Conservation (phyloP, 2,888 invertebrate genomes). For the Caradrina clavipalpis region DNA sequence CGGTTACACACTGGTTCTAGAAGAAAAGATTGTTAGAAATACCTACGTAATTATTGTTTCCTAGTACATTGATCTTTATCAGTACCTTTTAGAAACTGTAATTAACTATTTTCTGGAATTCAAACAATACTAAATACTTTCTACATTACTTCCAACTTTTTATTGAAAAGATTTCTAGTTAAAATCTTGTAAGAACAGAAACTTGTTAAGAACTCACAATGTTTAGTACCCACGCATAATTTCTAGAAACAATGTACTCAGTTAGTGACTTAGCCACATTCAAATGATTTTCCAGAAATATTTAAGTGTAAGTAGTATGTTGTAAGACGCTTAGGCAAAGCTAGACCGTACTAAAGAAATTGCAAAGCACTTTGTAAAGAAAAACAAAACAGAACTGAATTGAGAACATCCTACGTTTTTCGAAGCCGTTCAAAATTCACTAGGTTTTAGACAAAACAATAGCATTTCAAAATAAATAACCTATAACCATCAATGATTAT, state of each 20-base stretch:
- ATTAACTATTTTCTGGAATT: neutral
- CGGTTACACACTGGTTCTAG: conserved; percentile 16
- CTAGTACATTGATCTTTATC: neutral
- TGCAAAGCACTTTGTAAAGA: neutral
- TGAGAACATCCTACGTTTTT: no score
- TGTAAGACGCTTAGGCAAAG: conserved; percentile 12
- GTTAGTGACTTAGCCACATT: conserved; percentile 7
- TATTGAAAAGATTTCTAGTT: conserved; percentile 9
- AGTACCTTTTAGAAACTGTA: neutral
- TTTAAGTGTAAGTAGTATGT: neutral
- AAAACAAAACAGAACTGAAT: no score
- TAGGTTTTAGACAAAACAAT: no score
- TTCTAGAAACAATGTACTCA: conserved; percentile 29
- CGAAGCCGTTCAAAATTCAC: no score
- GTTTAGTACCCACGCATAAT: conserved; percentile 3
- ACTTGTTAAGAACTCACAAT: neutral
- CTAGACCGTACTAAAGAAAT: neutral
- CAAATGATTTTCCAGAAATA: conserved; percentile 11
- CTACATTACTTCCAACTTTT: neutral
- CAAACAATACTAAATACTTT: no score
- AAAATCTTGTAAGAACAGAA: neutral
- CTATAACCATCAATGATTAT: no score
- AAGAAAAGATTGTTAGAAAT: neutral
- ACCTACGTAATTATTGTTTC: neutral
- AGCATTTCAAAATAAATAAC: no score